A percentile compares a stretch with the other conserved stretches of the same genome.
Conservation (phyloP, 2,888 invertebrate species). For the Anorthoa munda region DNA sequence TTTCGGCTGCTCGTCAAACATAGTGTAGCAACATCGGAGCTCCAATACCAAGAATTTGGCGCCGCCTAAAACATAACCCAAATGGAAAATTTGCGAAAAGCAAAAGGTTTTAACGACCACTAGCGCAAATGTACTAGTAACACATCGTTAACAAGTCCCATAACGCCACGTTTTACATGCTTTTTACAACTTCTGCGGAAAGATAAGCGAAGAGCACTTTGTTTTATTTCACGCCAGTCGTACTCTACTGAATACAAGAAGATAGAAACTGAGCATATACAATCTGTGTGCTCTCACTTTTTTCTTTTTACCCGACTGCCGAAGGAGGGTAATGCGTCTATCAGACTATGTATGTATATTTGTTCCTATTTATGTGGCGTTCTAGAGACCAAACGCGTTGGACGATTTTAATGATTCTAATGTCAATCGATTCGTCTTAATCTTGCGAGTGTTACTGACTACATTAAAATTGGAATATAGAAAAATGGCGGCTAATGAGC, state of each 20-base stretch:
- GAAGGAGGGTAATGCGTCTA: no score
- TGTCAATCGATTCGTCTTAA: no score
- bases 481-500: no score
- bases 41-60: constrained; percentile 17
- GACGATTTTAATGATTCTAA: no score
- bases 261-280: neutral
- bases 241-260: neutral
- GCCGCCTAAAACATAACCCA: constrained; percentile 24
- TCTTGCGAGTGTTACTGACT: no score
- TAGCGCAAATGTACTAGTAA: constrained; percentile 29
- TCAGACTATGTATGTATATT: no score
- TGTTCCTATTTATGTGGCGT: no score
- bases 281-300: neutral
- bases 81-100: constrained; percentile 26
- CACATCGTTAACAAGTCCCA: constrained; percentile 30
- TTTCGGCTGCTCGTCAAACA: neutral
- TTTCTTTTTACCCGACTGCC: neutral
- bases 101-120: constrained; percentile 36
- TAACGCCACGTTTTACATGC: constrained; percentile 44
- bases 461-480: no score
- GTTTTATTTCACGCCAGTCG: constrained; percentile 28
- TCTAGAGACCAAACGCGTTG: no score
- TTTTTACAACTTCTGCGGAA: constrained; percentile 49
- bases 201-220: constrained; percentile 26
- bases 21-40: neutral